Percentiles rank a stretch among this genome's conserved stretches.
Evolutionary conservation across 2,797 vertebrate species (phyloP).

Genomic region (Pseudocheirus occidentalis): DNA sequence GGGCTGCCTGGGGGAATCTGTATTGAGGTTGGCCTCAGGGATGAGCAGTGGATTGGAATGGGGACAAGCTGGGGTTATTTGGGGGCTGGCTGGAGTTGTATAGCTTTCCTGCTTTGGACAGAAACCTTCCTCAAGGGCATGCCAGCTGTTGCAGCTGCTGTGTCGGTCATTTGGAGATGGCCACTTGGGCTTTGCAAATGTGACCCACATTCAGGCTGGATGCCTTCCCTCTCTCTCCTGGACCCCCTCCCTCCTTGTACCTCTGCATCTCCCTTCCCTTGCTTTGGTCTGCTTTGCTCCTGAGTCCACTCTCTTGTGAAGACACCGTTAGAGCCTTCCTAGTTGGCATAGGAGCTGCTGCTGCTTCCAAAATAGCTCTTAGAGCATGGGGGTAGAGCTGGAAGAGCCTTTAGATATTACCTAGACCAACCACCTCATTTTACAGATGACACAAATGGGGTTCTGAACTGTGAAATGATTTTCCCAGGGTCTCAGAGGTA

Average conservation of each 20-base stretch:
- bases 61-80: not conserved
- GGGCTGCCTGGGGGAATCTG: not conserved
- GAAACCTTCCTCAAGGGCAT: not conserved
- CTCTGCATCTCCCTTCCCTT: not conserved
- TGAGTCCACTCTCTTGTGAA: not conserved
- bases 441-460: not conserved
- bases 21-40: not conserved
- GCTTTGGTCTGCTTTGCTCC: not conserved
- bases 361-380: not conserved
- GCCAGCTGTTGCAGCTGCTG: conserved; percentile 58
- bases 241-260: not conserved
- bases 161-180: not conserved
- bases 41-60: not conserved
- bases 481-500: not conserved
- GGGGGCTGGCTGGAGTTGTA: not conserved
- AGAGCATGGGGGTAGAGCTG: not conserved
- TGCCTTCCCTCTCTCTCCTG: not conserved
- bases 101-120: not conserved
- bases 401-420: not conserved
- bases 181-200: conserved; percentile 14
- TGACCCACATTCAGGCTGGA: conserved; percentile 58
- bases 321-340: not conserved
- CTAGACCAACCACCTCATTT: not conserved
- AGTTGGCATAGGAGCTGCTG: not conserved
- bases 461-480: not conserved